phyloP scores from a whole-genome alignment of 2,888 invertebrate species.

The Mimachlamys varia region DNA sequence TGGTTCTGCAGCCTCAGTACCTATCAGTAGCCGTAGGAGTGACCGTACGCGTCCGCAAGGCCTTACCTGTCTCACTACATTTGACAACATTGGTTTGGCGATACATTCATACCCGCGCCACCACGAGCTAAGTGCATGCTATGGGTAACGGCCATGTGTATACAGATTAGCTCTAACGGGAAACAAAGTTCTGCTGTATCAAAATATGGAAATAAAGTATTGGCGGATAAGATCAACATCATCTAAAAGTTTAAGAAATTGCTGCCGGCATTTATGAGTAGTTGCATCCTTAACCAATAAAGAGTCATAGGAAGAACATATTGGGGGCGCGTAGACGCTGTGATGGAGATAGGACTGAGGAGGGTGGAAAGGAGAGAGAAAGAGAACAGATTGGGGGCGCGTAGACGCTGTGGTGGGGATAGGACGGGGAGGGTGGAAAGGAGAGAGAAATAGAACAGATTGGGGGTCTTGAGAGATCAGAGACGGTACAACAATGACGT shows the following conservation, averaged over 20 bases:
- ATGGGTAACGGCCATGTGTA: no score
- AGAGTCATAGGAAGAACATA: not conserved
- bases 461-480: no score
- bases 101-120: no score
- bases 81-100: not conserved
- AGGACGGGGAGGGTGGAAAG: not conserved
- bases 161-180: not conserved
- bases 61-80: not conserved
- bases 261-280: not conserved
- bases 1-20: not conserved
- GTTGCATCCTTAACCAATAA: constrained; percentile 7
- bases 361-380: not conserved
- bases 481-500: not conserved
- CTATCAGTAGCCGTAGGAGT: not conserved
- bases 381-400: no score
- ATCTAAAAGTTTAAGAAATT: not conserved
- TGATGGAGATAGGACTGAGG: not conserved
- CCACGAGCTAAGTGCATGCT: no score
- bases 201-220: not conserved
- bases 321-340: not conserved
- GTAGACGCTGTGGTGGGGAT: not conserved
- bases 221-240: not conserved
- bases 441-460: no score
- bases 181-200: not conserved
- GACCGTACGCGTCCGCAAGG: not conserved